Evolutionary conservation across 2,113 vertebrate species (phyloP), one percentile per base, ranked within the genome.

Genomic region (Dromas ardeola): DNA sequence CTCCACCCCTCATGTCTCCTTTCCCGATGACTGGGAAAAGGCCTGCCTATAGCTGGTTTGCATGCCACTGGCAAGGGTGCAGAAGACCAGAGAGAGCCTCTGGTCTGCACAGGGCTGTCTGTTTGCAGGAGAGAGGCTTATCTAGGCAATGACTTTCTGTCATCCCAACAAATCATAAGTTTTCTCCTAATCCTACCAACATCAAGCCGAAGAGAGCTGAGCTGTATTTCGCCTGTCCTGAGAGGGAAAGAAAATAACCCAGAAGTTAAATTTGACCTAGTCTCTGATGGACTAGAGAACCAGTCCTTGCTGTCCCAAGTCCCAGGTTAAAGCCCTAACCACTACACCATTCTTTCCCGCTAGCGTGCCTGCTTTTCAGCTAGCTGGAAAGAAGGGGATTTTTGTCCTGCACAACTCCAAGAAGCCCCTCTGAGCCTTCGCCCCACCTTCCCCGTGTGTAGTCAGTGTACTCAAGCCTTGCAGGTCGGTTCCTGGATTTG

Each of bases 401-500:
- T 97, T 93, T 96, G 90, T 95, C 83, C 74, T 38, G 53, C 32
- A 61, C 45, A 76, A 73, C 56, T 85, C 74, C 94, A 95, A 91
- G 91, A 93, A 91, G 86, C 71, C 90, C 87, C 85, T 88, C 79
- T 3, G 73, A 88, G 92, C 89, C 70, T 74, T 89, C 0, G 0
- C 55, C 94, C 91, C 91, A 94, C 88, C 77, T 90, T 95, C 42
- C 32, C 78, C 62, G 0, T 76, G 77, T 70, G 85, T 9, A 97
- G 70, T 58, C 91, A 94, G 81, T 72, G 55, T 93, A 95, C 90
- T 95, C 83, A 76, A 84, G 79, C 78, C 90, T 95, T 80, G 72
- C 92, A 93, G 94, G 85, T 93, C 19, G 0, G 82, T 76, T 81
- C 87, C 90, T 81, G 90, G 83, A 83, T 96, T 96, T 97, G 95